Base-by-base conservation (phyloP, 1,140 invertebrate species). In the Scaptodrosophila lebanonensis region DNA sequence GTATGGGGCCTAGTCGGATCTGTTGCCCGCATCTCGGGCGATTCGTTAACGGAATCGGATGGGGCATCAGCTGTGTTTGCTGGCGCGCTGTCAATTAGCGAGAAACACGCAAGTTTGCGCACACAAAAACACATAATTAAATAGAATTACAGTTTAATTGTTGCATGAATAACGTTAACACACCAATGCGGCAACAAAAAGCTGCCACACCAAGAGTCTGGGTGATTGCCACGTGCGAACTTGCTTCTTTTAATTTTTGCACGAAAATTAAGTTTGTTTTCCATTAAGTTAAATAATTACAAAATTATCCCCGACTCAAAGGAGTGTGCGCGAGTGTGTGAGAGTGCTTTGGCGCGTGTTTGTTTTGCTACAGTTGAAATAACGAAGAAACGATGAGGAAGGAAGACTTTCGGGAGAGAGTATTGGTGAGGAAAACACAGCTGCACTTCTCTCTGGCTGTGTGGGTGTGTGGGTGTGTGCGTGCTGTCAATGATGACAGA, bases 211-310 rank as follows among this genome's bases (percentile, higher is more conserved):
- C 7, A 11, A 25, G 25, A 22, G n/a, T 16, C 18, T 25, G 27
- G 9, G 5, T 61, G 43, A n/a, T 32, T 40, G 54, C 38, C 43
- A 33, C 43, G 51, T 29, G 51, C 58, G 47, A 44, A 51, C 42
- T 44, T 61, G 29, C 43, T 35, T 56, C 50, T 38, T 57, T 77
- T 65, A 49, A 60, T 63, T 63, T 64, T 56, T 56, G 65, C 66
- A 63, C 66, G 48, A 66, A 68, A 82, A 82, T 82, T 82, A 66
- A 82, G 75, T 82, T 82, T 82, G 75, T 67, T 82, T 82, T 82
- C 75, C 75, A 82, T 82, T 82, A 82, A 82, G 75, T 82, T 82
- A 82, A 82, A 82, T 82, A 82, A 82, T 82, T 82, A 70, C 75
- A 69, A 73, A 79, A 79, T 82, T 82, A 82, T 82, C 70, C 61